phyloP scores from a whole-genome alignment of 2,113 vertebrate genomes.

The Rutilus rutilus region DNA sequence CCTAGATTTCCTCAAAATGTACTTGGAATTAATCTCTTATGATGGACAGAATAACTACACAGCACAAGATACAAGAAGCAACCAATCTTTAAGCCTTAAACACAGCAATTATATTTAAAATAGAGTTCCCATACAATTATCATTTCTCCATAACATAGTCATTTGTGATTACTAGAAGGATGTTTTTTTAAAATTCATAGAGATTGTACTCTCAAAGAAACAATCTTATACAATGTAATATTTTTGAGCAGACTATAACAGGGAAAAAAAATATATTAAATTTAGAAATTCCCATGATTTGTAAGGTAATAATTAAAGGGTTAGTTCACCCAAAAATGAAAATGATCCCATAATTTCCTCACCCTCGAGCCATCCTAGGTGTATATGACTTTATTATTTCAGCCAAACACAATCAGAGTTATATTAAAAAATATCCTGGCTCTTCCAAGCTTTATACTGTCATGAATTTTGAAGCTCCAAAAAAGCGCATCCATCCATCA shows the following conservation, averaged over 20 bases:
- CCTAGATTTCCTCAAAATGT: neutral
- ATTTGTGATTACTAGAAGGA: neutral
- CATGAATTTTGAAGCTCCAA: too few relatives aligned
- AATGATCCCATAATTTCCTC: too few relatives aligned
- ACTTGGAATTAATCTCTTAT: neutral
- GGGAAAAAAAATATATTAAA: too few relatives aligned
- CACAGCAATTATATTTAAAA: neutral
- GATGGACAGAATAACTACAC: neutral
- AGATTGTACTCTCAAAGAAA: neutral
- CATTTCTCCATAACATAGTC: neutral
- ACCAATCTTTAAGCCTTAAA: neutral
- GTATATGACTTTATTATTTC: too few relatives aligned
- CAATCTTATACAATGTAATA: neutral
- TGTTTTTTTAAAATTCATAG: neutral
- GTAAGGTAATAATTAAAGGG: neutral
- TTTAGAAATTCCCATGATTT: too few relatives aligned
- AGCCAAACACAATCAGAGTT: too few relatives aligned
- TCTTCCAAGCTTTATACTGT: too few relatives aligned
- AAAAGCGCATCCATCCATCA: too few relatives aligned
- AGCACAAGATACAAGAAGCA: neutral
- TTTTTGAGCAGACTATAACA: too few relatives aligned
- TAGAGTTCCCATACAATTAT: neutral
- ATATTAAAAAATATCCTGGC: too few relatives aligned
- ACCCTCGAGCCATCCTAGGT: too few relatives aligned
- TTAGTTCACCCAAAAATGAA: too few relatives aligned